Evolutionary conservation across 2,113 vertebrate species (phyloP).

Genomic region (Corythaixoides concolor): DNA sequence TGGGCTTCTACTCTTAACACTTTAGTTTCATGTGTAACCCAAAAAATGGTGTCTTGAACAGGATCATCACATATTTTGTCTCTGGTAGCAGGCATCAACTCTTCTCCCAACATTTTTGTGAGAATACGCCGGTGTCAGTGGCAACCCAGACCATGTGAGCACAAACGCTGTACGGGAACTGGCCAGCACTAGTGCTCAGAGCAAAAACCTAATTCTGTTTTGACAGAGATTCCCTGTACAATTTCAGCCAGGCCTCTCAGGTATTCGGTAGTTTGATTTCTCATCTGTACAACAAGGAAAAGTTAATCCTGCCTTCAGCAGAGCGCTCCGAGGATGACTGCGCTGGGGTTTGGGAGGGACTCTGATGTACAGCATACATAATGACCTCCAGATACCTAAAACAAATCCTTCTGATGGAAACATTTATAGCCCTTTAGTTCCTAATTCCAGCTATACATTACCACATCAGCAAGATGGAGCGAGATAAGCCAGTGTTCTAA

Average conservation of each 20-base stretch:
- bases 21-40: not conserved
- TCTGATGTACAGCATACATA: not conserved
- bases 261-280: not conserved
- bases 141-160: not conserved
- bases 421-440: not conserved
- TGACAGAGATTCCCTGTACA: not conserved
- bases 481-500: not conserved
- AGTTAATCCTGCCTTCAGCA: not conserved
- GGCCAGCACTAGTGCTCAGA: not conserved
- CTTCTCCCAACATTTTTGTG: not conserved
- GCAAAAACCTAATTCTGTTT: not conserved
- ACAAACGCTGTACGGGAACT: not conserved
- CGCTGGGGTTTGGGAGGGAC: not conserved
- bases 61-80: not conserved
- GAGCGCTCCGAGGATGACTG: not conserved
- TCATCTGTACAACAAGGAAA: not conserved
- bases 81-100: not conserved
- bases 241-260: not conserved
- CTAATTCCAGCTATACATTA: not conserved
- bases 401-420: not conserved
- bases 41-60: not conserved
- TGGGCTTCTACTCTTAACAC: not conserved
- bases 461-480: not conserved
- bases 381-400: not conserved
- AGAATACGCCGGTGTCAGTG: rapidly evolving